Base-by-base conservation (phyloP, 1,140 invertebrate genomes). In the Drosophila equinoxialis region DNA sequence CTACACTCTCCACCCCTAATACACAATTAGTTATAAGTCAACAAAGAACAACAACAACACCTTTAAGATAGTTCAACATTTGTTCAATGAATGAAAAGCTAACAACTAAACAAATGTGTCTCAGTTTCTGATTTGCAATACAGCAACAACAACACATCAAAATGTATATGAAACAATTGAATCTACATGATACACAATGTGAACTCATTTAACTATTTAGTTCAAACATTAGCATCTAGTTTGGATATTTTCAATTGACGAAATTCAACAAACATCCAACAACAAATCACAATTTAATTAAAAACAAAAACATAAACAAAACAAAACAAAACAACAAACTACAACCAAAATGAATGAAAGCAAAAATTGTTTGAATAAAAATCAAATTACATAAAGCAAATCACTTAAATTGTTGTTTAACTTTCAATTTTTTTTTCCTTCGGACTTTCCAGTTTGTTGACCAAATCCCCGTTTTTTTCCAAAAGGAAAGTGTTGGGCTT, bases 341-440 rank as follows among this genome's bases (percentile, higher is more conserved):
- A 68, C 45, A 77, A 68, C 66, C 71, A 85, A 86, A 85, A 85
- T 76, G 41, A 86, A 85, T 76, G 41, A 85, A 82, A 68, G 54
- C 51, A 51, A 51, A 64, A 79, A 76, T 72, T 85, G 82, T 85
- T 85, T 86, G 51, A 85, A 82, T 85, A 68, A 78, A 86, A 81
- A 81, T 71, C 67, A 69, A 79, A 75, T 62, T 63, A 68, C 37
- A 68, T 51, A 23, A 68, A 62, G 45, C 45, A 51, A 51, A 23
- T 51, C 11, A 51, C 17, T 20, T 23, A 20, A 11, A 23, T 51
- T 23, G 8, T 51, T 51, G n/a, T 51, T 51, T 51, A 23, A 2
- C 7, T 48, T 51, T 48, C 0, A 26, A 26, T 26, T 4, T 26
- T 26, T n/a, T n/a, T n/a, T n/a, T n/a, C n/a, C 3, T 26, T 26